A percentile compares a stretch with the other conserved stretches of the same genome.
Conservation (phyloP, 2,888 invertebrate genomes). For the Temnothorax rugatulus region DNA sequence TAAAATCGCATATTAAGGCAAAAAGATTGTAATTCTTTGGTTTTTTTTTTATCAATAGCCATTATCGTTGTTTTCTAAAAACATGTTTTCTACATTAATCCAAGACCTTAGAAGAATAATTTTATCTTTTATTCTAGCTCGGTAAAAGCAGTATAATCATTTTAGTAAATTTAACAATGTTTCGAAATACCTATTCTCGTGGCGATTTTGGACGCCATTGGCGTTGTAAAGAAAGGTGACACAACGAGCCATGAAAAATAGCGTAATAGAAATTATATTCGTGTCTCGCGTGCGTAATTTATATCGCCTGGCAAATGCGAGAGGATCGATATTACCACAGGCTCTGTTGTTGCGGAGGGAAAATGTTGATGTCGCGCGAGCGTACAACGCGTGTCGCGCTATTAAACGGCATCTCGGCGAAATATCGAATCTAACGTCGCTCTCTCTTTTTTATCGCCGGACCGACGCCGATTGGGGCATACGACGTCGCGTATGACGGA, state of each 20-base stretch:
- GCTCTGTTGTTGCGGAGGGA: background rate
- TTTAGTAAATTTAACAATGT: background rate
- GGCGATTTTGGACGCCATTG: background rate
- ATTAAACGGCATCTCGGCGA: conserved; percentile 27
- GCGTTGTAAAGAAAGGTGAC: no score
- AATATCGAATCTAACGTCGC: conserved; percentile 38
- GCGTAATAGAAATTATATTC: conserved; percentile 21
- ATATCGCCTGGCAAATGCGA: conserved; percentile 28
- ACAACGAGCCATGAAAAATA: background rate
- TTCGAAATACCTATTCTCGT: background rate
- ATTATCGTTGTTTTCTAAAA: background rate
- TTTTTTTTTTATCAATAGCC: background rate
- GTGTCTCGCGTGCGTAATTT: conserved; percentile 34
- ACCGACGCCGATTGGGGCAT: conserved; percentile 30
- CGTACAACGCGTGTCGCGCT: conserved; percentile 14
- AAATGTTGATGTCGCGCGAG: background rate
- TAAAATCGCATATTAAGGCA: background rate
- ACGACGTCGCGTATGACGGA: conserved; percentile 3
- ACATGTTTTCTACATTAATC: background rate
- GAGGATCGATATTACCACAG: conserved; percentile 6
- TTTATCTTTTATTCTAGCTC: background rate
- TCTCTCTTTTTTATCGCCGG: background rate
- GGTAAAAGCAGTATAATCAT: background rate
- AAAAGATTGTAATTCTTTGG: background rate
- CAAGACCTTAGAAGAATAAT: background rate